phyloP scores from a whole-genome alignment of 2,888 invertebrate species.

The Acanthopleura granulata region DNA sequence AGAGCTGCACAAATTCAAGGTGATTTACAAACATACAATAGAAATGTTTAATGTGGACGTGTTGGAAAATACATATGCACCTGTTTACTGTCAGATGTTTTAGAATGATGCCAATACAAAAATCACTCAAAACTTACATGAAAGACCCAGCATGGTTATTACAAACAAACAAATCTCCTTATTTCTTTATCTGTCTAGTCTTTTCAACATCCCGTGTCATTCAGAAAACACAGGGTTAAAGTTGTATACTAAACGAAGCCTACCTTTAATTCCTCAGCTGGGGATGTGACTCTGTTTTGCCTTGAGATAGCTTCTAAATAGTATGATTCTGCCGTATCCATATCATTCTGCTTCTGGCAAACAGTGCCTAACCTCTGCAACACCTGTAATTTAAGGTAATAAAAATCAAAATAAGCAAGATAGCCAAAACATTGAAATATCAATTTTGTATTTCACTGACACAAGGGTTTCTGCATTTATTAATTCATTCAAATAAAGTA shows the following conservation, averaged over 20 bases:
- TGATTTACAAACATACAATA: neutral
- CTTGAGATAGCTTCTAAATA: conserved; percentile 46
- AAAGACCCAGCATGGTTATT: neutral
- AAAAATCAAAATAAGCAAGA: no score
- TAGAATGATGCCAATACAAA: neutral
- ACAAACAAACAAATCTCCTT: no score
- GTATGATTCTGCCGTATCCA: conserved; percentile 36
- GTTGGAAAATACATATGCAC: no score
- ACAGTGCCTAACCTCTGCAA: conserved; percentile 39
- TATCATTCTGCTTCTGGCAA: conserved; percentile 39
- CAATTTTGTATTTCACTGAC: no score
- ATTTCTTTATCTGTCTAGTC: no score
- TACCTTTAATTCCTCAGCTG: conserved; percentile 46
- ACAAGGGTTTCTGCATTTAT: no score
- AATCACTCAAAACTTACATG: neutral
- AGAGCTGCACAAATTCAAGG: conserved; percentile 34
- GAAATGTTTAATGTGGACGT: neutral
- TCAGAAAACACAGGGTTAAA: no score
- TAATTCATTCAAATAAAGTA: no score
- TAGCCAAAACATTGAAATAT: no score
- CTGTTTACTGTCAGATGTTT: neutral
- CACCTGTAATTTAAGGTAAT: conserved; percentile 24
- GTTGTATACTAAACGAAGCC: no score
- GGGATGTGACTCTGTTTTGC: conserved; percentile 40
- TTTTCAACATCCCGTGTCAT: no score